Base-by-base conservation (phyloP, 2,113 vertebrate species). In the Struthio camelus region DNA sequence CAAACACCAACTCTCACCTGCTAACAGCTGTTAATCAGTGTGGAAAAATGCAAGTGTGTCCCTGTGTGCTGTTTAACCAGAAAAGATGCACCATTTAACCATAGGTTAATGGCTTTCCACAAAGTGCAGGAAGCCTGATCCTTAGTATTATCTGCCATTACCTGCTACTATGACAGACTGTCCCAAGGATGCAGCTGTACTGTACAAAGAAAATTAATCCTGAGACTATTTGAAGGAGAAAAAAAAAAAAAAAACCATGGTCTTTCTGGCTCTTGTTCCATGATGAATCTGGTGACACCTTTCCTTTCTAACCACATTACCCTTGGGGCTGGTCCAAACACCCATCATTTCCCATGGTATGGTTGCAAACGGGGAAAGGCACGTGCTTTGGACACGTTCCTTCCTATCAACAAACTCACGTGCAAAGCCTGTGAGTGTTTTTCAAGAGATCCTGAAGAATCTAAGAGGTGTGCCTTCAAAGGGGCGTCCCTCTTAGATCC, bases 51-150 rank as follows among this genome's bases (percentile, higher is more conserved):
- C 30, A 11, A 42, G 16, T 3, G 38, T 4, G 5, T 7, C 65
- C 79, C 50, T 2, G 9, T 2, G 25, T 71, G 62, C 62, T 27
- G 3, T 19, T 70, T 10, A 36, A 32, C 67, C 46, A 11, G 72
- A 51, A 72, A 54, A 36, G 23, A 5, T 7, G 2, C 16, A 11
- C 5, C 40, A 8, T 27, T 18, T 48, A 69, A 40, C 1, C 27
- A 1, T 0, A 0, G 1, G 50, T 48, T 66, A 44, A 86, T 0
- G n/a, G 24, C 36, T 13, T 42, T 0, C 3, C 54, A 67, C 1
- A 1, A 70, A 40, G 11, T 0, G 14, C 25, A 18, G 46, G 14
- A 15, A 20, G 3, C 2, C 69, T 40, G 64, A 56, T 19, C 62
- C 27, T 3, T 6, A 13, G 22, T 18, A 51, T 40, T 23, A 22